These are phyloP conservation scores for Papio anubis DNA, from an alignment of 2,113 vertebrate species.

Conservation along the genomic window DNA sequence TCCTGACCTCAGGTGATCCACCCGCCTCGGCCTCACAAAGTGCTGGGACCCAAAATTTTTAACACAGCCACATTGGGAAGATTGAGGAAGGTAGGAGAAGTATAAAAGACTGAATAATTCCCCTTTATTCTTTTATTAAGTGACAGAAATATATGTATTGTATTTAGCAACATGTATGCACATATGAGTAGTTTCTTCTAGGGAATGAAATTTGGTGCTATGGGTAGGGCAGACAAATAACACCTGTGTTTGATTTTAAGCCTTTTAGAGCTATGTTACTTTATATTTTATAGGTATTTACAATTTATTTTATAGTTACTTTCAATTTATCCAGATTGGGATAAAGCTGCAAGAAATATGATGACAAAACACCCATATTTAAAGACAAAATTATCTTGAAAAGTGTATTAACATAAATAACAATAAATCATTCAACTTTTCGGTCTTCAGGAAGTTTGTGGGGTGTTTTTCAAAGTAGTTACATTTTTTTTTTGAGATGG, in stretches of 20 bases:
- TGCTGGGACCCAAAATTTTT: background rate
- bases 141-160: background rate
- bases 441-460: slow-evolving; percentile 26
- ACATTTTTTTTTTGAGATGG: no score
- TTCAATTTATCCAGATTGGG: background rate
- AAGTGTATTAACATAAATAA: slow-evolving; percentile 38
- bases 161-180: background rate
- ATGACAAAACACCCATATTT: background rate
- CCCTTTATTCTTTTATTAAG: background rate
- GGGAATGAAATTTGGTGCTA: background rate
- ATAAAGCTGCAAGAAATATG: slow-evolving; percentile 30
- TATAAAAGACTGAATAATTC: background rate
- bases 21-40: no score
- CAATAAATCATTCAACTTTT: background rate
- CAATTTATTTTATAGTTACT: background rate
- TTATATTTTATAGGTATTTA: slow-evolving; percentile 9
- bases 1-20: background rate
- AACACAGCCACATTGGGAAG: background rate
- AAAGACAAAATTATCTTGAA: slow-evolving; percentile 47
- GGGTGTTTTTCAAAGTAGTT: no score
- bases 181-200: background rate
- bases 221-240: background rate
- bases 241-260: background rate
- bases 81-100: background rate
- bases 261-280: slow-evolving; percentile 1